Percentiles rank a stretch among this genome's conserved stretches.
Conservation (phyloP, 2,888 invertebrate species). For the Cephus nigrinus region DNA sequence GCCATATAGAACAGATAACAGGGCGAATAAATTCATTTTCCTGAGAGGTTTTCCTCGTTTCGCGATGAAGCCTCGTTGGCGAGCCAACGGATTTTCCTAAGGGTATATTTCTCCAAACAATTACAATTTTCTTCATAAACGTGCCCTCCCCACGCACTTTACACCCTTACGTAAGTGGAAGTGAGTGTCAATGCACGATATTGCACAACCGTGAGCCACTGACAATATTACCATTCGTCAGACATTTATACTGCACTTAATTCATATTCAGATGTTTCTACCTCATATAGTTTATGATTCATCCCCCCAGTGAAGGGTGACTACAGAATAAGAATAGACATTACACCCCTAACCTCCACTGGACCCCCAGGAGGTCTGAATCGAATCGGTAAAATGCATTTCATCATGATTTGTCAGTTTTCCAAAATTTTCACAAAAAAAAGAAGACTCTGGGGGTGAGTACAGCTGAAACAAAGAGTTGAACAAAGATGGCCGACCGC, state of each 20-base stretch:
- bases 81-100: neutral
- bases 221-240: constrained; percentile 1
- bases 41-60: constrained; percentile 54
- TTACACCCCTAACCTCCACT: neutral
- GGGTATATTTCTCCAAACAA: neutral
- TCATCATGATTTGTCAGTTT: neutral
- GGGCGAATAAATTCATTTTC: constrained; percentile 59
- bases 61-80: constrained; percentile 14
- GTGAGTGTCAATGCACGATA: neutral
- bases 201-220: neutral
- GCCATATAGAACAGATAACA: constrained; percentile 12
- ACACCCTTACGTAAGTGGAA: neutral
- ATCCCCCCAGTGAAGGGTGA: constrained; percentile 38
- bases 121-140: neutral
- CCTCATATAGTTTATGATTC: constrained; percentile 61
- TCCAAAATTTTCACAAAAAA: neutral
- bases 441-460: neutral
- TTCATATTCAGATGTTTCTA: constrained; percentile 57
- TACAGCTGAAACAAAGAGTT: neutral
- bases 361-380: neutral
- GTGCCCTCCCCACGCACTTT: neutral
- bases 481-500: constrained; percentile 13
- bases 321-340: neutral
- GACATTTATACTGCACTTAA: neutral
- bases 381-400: neutral